Evolutionary conservation across 1,140 invertebrate genomes (phyloP).

Genomic region (Portunus trituberculatus): DNA sequence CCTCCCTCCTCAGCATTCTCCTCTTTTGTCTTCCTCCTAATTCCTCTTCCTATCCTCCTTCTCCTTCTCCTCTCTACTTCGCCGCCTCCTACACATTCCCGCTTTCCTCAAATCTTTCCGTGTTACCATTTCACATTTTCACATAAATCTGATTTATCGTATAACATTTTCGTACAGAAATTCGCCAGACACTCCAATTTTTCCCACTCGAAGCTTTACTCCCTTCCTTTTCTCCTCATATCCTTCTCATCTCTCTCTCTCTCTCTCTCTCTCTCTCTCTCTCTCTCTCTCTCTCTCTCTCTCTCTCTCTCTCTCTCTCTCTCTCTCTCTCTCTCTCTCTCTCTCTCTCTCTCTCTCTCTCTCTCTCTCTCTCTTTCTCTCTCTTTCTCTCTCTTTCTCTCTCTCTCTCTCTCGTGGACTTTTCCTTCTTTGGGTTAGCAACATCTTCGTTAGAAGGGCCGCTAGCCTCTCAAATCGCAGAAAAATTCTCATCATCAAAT

Average conservation of each 20-base stretch:
- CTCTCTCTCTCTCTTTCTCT: background rate
- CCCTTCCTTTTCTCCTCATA: conserved; percentile 1
- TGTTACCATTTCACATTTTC: conserved; percentile 9
- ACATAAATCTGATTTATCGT: background rate
- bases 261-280: no score
- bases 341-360: background rate
- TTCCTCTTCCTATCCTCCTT: no score
- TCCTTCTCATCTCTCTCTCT: background rate
- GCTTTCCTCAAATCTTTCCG: conserved; percentile 1
- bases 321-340: background rate
- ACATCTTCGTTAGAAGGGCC: background rate
- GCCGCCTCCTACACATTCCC: background rate
- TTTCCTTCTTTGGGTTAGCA: no score
- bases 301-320: no score
- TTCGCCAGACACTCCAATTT: background rate
- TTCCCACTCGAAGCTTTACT: background rate
- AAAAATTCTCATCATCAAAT: background rate
- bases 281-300: no score
- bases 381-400: background rate
- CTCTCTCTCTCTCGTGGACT: background rate
- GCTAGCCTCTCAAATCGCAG: background rate
- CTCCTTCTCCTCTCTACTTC: background rate
- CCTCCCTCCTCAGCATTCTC: background rate
- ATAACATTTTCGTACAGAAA: background rate
- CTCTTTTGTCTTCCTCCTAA: no score